Evolutionary conservation across 2,113 vertebrate genomes (phyloP).

Genomic region (Sprattus sprattus): DNA sequence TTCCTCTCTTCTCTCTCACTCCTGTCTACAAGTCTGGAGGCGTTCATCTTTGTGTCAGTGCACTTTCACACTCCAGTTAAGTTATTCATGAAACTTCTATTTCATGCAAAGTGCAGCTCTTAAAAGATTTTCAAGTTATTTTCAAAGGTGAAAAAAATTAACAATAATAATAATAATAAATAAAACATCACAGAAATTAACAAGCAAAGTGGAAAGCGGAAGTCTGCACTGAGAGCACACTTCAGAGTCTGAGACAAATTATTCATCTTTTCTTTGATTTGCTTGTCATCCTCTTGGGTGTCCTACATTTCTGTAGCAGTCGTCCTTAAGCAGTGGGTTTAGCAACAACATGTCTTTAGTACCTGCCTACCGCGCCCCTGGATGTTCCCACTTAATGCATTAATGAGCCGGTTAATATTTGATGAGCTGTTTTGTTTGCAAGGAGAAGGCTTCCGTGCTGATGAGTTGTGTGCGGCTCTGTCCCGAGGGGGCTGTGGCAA

Average conservation of each 20-base stretch:
- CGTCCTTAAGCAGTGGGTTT: neutral
- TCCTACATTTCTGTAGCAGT: neutral
- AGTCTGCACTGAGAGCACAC: neutral
- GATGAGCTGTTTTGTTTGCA: constrained; percentile 39
- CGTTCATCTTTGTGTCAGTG: neutral
- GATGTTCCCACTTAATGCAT: constrained; percentile 17
- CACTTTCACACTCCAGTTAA: neutral
- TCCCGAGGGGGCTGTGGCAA: constrained; percentile 28
- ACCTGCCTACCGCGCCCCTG: constrained; percentile 34
- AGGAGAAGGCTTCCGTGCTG: constrained; percentile 36
- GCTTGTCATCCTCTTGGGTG: neutral
- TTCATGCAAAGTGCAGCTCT: neutral
- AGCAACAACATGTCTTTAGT: neutral
- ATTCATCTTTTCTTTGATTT: neutral
- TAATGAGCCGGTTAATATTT: constrained; percentile 47
- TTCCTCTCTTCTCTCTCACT: neutral
- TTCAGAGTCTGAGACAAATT: neutral
- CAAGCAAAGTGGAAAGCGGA: neutral
- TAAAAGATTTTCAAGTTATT: neutral
- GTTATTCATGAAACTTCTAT: neutral
- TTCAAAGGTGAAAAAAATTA: neutral
- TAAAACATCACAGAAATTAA: neutral
- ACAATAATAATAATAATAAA: neutral
- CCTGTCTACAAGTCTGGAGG: constrained; percentile 1
- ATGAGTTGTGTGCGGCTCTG: constrained; percentile 4